Base-by-base conservation (phyloP, 2,797 vertebrate species). In the Halcyon smyrnensis region DNA sequence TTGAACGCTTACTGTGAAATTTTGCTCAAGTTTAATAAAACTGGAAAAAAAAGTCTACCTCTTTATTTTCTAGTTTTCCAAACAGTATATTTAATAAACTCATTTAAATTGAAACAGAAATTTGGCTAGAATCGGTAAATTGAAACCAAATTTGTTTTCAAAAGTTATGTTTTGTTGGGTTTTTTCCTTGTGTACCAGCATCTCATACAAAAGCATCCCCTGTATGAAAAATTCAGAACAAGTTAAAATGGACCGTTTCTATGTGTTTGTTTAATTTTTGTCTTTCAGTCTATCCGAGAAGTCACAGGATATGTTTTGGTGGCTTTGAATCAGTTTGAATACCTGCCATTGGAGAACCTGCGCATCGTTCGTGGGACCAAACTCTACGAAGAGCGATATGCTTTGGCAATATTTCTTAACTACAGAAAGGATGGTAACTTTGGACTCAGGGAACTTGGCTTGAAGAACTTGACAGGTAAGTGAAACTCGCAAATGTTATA, bases 271-370 rank as follows among this genome's bases (percentile, higher is more conserved):
- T 75, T 21, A 28, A 71, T 93, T 79, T 97, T 5, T 97, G 62
- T 95, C 91, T 97, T 96, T 45, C 98, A 99, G 99, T 99, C 99
- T 23, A 99, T 99, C 92, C 98, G 99, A 71, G 99, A 99, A 97
- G 99, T 99, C 97, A 99, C 99, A 0, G 99, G 99, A 90, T 99
- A 99, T 1, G 99, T 99, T 93, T 96, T 99, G 95, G 99, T 99
- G 97, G 99, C 99, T 37, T 96, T 99, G 68, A 99, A 99, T 98
- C 99, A 99, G 97, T 99, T 99, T 89, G 99, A 99, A 53, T 99
- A 99, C 97, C 98, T 99, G 94, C 99, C 99, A 5, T 63, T 99
- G 98, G 99, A 99, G 97, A 99, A 99, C 95, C 97, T 99, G 87
- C 98, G 99, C 94, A 99, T 99, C 57, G 98, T 99, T 68, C 98